Evolutionary conservation across 2,888 invertebrate genomes (phyloP).

Genomic region (Nephrotoma appendiculata): DNA sequence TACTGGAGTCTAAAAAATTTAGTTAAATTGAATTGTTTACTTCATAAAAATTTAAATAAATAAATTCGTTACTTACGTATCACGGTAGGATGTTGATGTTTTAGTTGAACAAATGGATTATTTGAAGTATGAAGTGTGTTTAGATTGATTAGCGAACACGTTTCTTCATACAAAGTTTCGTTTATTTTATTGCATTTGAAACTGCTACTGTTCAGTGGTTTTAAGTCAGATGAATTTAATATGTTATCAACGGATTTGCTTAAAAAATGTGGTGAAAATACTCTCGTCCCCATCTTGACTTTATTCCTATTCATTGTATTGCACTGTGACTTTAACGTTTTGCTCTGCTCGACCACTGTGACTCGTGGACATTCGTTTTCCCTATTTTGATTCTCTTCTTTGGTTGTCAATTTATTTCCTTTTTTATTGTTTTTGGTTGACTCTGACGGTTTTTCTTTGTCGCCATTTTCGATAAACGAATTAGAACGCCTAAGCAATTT

Average conservation of each 20-base stretch:
- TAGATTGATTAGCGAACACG: not conserved
- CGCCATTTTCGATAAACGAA: constrained; percentile 10
- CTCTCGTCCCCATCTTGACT: constrained; percentile 61
- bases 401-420: not conserved
- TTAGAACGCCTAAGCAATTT: constrained; percentile 15
- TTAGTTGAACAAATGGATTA: not conserved
- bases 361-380: constrained; percentile 47
- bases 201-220: not conserved
- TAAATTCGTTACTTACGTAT: not conserved
- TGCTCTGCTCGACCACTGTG: not conserved
- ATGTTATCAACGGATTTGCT: constrained; percentile 17
- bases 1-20: not conserved
- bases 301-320: constrained; percentile 42
- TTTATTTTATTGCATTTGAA: not conserved
- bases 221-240: not conserved
- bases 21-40: not conserved
- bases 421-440: constrained; percentile 11
- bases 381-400: constrained; percentile 46
- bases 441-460: constrained; percentile 17
- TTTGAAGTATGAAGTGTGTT: not conserved
- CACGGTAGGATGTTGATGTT: not conserved
- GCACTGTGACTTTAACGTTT: not conserved
- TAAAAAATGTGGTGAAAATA: constrained; percentile 30
- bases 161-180: not conserved
- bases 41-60: not conserved